Base-by-base conservation (phyloP, 2,113 vertebrate genomes). In the Recurvirostra avosetta region DNA sequence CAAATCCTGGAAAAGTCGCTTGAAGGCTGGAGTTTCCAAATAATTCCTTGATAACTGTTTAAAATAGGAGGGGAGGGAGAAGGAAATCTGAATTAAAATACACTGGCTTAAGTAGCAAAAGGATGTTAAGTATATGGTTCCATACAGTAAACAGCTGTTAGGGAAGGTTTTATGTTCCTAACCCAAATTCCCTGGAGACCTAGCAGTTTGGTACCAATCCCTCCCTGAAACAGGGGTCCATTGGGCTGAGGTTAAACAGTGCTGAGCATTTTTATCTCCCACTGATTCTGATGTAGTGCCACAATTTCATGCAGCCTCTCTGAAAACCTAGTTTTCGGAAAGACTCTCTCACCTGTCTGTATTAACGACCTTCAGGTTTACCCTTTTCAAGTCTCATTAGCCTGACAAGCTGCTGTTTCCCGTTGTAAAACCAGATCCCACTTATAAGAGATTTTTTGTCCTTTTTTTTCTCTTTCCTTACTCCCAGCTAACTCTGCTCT, bases 1-100 rank as follows among this genome's bases (percentile, higher is more conserved):
- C 56, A 81, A 13, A 22, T 73, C 73, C 77, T 88, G 91, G 81
- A 92, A 81, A 15, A 73, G 19, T 4, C 5, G n/a, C 30, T n/a
- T 92, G 83, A 75, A 94, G 43, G 55, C 59, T 66, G 78, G 53
- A 61, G 47, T 81, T 78, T 27, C 49, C 5, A 43, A 43, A 15
- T 78, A 56, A 23, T 71, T 84, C 38, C 40, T 97, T 85, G 89
- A 61, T 19, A 52, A 5, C 97, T 98, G 12, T 71, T 95, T 63
- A 40, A 92, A 74, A 59, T 4, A 30, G 10, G 9, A 17, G 2
- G 4, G 6, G 9, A 56, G 15, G 34, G 43, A 91, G 26, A 76
- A 65, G 23, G 29, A 68, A 75, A 86, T 66, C 11, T 34, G 52
- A 77, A 55, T 92, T 87, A 93, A 83, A 87, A 72, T 38, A 5